A percentile compares a stretch with the other conserved stretches of the same genome.
Evolutionary conservation across 2,113 vertebrate species (phyloP).

Genomic region (Nannobrachium achirus): DNA sequence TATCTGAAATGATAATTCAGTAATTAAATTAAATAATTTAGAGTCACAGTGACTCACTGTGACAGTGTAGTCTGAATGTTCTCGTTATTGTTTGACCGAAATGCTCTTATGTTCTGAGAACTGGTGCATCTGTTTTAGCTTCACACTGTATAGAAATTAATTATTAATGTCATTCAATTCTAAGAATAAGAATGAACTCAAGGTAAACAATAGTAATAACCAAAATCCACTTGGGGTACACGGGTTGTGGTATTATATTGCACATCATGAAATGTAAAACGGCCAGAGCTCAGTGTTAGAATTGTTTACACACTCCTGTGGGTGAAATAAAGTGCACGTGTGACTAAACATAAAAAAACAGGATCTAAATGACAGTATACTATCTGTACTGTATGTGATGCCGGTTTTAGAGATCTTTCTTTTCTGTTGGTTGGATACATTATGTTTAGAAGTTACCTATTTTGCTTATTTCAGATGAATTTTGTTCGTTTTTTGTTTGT

Average conservation of each 20-base stretch:
- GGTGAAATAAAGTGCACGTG: conserved; percentile 33
- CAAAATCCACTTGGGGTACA: conserved; percentile 45
- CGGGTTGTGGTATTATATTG: conserved; percentile 23
- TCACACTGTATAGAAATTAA: conserved; percentile 3
- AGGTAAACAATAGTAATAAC: conserved; percentile 35
- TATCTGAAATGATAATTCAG: too few species aligned
- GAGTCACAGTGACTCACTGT: neutral
- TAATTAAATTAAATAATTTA: neutral
- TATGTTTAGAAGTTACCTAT: conserved; percentile 28
- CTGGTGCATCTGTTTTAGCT: conserved; percentile 47
- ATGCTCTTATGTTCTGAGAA: conserved; percentile 4
- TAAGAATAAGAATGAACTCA: conserved; percentile 20
- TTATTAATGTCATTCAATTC: conserved; percentile 13
- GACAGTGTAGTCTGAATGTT: neutral
- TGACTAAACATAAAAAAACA: conserved; percentile 10
- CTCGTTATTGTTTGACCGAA: neutral
- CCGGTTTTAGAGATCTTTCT: conserved; percentile 14
- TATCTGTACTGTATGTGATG: neutral
- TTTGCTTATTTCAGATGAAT: conserved; percentile 43
- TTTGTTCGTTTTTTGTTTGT: conserved; percentile 32
- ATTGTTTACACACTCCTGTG: conserved; percentile 27
- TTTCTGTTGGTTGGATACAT: conserved; percentile 22
- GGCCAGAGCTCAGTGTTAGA: conserved; percentile 22
- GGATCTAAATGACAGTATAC: neutral
- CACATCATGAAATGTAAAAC: conserved; percentile 37